Conservation (phyloP, 2,797 vertebrate genomes). For the Acipenser transmontanus region DNA sequence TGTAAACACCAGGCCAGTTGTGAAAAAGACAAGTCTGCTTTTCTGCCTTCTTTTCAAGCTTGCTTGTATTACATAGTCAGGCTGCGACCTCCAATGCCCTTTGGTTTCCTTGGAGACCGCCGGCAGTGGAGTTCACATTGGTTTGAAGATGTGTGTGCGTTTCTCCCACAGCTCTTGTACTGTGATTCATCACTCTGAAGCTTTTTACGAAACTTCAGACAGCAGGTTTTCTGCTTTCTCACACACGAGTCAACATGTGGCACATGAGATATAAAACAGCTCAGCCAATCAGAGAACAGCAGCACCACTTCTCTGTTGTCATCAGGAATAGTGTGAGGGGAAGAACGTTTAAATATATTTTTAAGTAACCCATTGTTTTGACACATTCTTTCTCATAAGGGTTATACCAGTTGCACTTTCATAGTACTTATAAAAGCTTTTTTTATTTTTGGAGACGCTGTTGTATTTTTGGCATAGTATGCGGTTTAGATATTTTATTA, state of each 20-base stretch:
- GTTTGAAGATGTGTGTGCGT: constrained; percentile 16
- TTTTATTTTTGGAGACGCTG: too few species aligned
- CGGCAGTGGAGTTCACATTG: neutral
- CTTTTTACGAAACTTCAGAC: constrained; percentile 41
- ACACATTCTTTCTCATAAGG: too few species aligned
- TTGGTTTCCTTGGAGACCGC: neutral
- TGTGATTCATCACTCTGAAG: constrained; percentile 10
- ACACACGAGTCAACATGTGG: constrained; percentile 33
- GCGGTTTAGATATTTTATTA: too few species aligned
- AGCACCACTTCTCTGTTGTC: neutral
- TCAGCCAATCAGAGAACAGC: neutral
- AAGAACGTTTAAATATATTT: too few species aligned
- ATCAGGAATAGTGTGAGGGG: neutral
- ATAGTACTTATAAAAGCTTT: too few species aligned
- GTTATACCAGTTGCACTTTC: too few species aligned
- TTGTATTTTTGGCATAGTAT: too few species aligned
- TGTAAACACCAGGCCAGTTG: too few species aligned
- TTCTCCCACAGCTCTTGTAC: neutral
- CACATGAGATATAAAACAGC: constrained; percentile 15
- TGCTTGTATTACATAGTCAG: too few species aligned
- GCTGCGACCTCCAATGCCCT: neutral
- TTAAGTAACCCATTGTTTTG: too few species aligned
- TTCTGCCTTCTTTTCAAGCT: too few species aligned
- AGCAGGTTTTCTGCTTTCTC: constrained; percentile 36
- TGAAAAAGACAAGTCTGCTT: too few species aligned